Base-by-base conservation (phyloP, 2,797 vertebrate genomes). In the Peromyscus eremicus region DNA sequence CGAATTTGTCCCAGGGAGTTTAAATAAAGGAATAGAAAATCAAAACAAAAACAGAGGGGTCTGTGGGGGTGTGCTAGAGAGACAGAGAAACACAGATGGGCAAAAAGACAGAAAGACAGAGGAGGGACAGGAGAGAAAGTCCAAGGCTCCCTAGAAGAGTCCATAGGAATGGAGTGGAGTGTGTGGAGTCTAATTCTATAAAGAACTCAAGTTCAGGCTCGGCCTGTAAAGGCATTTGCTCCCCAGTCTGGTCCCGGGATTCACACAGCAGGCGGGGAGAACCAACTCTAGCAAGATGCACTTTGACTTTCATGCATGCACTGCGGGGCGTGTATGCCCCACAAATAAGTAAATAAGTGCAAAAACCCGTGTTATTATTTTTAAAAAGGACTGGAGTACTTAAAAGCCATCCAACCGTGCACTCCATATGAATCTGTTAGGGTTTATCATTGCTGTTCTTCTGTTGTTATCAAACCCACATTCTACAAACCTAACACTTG, bases 1-100 rank as follows among this genome's bases (percentile, higher is more conserved):
- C 64, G 91, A 80, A 95, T 93, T 70, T 70, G 92, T 92, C 93
- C 87, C 94, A 2, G 71, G 89, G 84, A 91, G 62, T 94, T 86
- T 64, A 8, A 68, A 64, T n/a, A 85, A 2, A 9, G 13, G 86
- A 82, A 80, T 60, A 84, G 57, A 76, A 76, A 73, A 62, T n/a
- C 27, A 88, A 82, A 77, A 37, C 6, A 75, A 88, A 85, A 90
- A 83, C 71, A 87, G 16, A 25, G 70, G 7, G 62, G 81, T 84
- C 43, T n/a, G 9, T 82, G n/a, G 34, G 49, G 29, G 21, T 5
- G 52, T 7, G 4, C 7, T 5, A 68, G 21, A 40, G 43, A 49
- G 12, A 1, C 29, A 17, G 60, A 29, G 29, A 37, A 46, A 5
- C 19, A 19, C 25, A 49, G 6, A 82, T 27, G 21, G 46, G 21